Evolutionary conservation across 2,797 vertebrate species (phyloP).

Genomic region (Erpetoichthys calabaricus): DNA sequence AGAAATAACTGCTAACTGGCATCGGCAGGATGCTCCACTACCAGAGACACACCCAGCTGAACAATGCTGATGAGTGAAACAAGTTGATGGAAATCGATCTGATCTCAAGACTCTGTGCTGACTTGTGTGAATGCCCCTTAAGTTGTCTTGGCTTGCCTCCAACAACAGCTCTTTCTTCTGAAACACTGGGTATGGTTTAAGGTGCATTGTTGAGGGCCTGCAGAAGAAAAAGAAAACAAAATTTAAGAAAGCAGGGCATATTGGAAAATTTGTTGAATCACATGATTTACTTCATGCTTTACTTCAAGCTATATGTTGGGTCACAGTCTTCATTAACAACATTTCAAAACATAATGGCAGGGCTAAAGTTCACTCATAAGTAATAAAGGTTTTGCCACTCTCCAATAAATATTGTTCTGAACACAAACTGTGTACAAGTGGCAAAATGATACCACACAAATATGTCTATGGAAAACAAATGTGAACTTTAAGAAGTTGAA

Average conservation of each 20-base stretch:
- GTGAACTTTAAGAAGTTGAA: too few species aligned
- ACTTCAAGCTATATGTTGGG: not conserved
- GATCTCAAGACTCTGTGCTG: slow-evolving; percentile 37
- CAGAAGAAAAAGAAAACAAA: slow-evolving; percentile 6
- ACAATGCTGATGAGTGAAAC: slow-evolving; percentile 30
- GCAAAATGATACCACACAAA: too few species aligned
- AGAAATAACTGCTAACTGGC: slow-evolving; percentile 57
- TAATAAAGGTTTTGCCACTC: too few species aligned
- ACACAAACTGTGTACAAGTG: too few species aligned
- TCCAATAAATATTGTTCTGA: too few species aligned
- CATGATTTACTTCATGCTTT: not conserved
- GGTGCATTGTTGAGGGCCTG: slow-evolving; percentile 75
- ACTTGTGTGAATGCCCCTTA: slow-evolving; percentile 28
- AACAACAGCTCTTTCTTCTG: slow-evolving; percentile 55
- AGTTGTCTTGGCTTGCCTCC: slow-evolving; percentile 41
- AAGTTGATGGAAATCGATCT: slow-evolving; percentile 30
- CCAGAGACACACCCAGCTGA: slow-evolving; percentile 19
- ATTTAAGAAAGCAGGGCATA: not conserved
- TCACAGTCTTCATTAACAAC: not conserved
- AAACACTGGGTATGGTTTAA: slow-evolving; percentile 67
- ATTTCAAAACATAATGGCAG: too few species aligned
- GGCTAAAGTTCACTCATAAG: too few species aligned
- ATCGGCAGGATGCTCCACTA: slow-evolving; percentile 37
- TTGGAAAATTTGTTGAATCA: not conserved
- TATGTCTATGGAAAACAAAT: too few species aligned